These are phyloP conservation scores for Melanostoma mellinum DNA, from an alignment of 2,888 invertebrate genomes.

Conservation along the genomic window DNA sequence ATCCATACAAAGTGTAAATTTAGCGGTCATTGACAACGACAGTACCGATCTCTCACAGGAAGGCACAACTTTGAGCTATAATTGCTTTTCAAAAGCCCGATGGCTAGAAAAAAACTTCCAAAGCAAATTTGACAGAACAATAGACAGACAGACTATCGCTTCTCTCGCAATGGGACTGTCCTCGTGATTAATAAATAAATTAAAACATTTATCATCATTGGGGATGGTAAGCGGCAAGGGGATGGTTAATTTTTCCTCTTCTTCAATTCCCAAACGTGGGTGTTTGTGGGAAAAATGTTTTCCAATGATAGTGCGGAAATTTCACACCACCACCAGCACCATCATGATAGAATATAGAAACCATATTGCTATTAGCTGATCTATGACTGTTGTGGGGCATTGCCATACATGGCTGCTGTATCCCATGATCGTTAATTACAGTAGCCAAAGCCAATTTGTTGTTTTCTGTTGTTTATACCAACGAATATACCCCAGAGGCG, in stretches of 20 bases:
- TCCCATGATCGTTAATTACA: conserved; percentile 64
- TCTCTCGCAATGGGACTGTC: conserved; percentile 30
- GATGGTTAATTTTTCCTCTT: conserved; percentile 3
- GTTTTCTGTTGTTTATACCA: background rate
- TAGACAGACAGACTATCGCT: conserved; percentile 37
- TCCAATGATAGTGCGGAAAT: conserved; percentile 51
- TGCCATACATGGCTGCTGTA: background rate
- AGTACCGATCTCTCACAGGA: background rate
- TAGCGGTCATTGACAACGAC: background rate
- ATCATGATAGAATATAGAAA: background rate
- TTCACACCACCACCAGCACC: conserved; percentile 53
- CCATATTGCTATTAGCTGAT: conserved; percentile 27
- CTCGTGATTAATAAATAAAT: conserved; percentile 65
- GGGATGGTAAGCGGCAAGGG: background rate
- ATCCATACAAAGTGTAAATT: background rate
- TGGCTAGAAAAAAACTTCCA: background rate
- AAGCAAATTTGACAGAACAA: conserved; percentile 50
- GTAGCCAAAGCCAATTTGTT: conserved; percentile 32
- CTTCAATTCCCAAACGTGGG: conserved; percentile 42
- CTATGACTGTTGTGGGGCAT: conserved; percentile 52
- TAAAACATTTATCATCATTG: conserved; percentile 64
- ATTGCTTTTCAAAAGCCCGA: conserved; percentile 16
- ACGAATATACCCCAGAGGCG: conserved; percentile 20
- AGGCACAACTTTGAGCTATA: conserved; percentile 5
- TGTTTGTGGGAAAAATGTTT: conserved; percentile 61